Evolutionary conservation across 2,888 invertebrate genomes (phyloP).

Genomic region (Cataglyphis cursor): DNA sequence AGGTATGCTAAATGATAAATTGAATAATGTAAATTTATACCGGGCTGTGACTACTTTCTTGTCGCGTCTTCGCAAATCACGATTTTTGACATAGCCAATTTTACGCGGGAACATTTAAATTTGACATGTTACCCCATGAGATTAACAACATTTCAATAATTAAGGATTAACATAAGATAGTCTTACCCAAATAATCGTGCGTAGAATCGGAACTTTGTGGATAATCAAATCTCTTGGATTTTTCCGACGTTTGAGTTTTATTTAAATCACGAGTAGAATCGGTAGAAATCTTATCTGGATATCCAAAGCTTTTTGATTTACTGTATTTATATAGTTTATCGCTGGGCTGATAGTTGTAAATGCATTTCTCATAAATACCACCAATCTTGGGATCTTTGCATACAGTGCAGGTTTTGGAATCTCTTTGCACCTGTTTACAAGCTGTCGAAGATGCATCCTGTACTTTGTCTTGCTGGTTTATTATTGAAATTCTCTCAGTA

Average conservation of each 20-base stretch:
- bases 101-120: neutral
- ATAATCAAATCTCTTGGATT: constrained; percentile 22
- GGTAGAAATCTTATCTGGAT: constrained; percentile 32
- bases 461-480: constrained; percentile 20
- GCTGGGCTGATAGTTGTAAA: constrained; percentile 87
- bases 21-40: neutral
- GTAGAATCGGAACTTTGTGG: constrained; percentile 34
- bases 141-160: neutral
- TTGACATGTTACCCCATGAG: neutral
- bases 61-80: neutral
- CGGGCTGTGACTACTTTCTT: neutral
- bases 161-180: neutral
- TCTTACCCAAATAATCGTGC: constrained; percentile 32
- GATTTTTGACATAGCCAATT: neutral
- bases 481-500: neutral
- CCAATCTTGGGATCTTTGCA: constrained; percentile 88
- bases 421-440: constrained; percentile 79
- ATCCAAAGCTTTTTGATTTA: constrained; percentile 81
- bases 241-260: constrained; percentile 19
- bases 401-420: constrained; percentile 88
- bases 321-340: constrained; percentile 83
- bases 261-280: neutral
- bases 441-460: constrained; percentile 27
- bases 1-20: neutral
- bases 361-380: constrained; percentile 89